Evolutionary conservation across 2,113 vertebrate species (phyloP), one percentile per base, ranked within the genome.

Genomic region (Xenus cinereus): DNA sequence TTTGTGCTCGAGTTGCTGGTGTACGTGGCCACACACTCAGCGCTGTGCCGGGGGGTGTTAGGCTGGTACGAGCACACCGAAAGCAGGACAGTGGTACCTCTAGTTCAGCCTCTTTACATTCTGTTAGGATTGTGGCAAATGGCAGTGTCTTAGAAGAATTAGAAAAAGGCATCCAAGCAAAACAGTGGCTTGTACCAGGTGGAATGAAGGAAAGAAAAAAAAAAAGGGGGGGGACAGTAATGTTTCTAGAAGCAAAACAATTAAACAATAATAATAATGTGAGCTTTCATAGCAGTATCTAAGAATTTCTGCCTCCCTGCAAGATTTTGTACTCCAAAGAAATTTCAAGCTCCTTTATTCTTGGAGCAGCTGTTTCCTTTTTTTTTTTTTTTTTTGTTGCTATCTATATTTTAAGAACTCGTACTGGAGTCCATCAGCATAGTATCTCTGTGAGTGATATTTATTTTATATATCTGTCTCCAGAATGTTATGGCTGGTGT

Each of bases 41-140:
- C 2, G 6, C 41, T 30, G 20, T 39, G 51, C 63, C 57, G 27
- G 73, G 17, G 28, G 1, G 3, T 2, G 35, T 8, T n/a, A 4
- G 12, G 28, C 4, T 15, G 79, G 30, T 23, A 8, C 3, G 16
- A 57, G 80, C 5, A 5, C 9, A 0, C 39, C 4, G 75, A 3
- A 23, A 30, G 59, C 39, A 19, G 51, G 66, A 14, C 6, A 33
- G 6, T 7, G 86, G 19, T 30, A 0, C 57, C 83, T 39, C 69
- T 85, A 60, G 14, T 13, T 15, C 11, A 2, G 33, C 35, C 69
- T n/a, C 23, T 2, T 67, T n/a, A 5, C 33, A 2, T 87, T 63
- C 35, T 60, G 43, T 14, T 79, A n/a, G 82, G 75, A 6, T 32
- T 26, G 12, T 26, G 39, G 85, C 53, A 59, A 62, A 4, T 8